Evolutionary conservation across 1,140 invertebrate species (phyloP).

Genomic region (Streblospio benedicti): DNA sequence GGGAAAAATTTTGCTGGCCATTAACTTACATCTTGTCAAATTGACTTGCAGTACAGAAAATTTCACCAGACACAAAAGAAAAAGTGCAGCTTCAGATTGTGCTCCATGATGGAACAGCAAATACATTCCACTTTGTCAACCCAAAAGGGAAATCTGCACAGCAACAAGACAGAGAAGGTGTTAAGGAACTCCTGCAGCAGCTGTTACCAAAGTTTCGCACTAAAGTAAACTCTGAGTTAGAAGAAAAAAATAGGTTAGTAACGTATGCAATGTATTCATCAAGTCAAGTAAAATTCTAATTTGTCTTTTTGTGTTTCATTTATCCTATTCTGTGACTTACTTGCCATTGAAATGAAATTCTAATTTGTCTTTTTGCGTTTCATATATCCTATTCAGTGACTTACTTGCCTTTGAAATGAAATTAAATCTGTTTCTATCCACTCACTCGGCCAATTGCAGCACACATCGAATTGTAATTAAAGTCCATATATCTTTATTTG

Average conservation of each 20-base stretch:
- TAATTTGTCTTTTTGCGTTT: too few species aligned
- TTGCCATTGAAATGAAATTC: too few species aligned
- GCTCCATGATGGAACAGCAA: constrained; percentile 82
- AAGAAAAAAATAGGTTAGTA: constrained; percentile 50
- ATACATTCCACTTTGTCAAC: constrained; percentile 97
- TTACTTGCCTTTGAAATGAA: too few species aligned
- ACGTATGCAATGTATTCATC: background rate
- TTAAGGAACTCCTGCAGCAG: constrained; percentile 85
- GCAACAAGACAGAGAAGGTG: constrained; percentile 79
- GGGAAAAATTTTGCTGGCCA: background rate
- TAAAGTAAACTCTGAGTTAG: constrained; percentile 79
- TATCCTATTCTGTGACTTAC: too few species aligned
- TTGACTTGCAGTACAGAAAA: constrained; percentile 76
- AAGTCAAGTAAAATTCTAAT: background rate
- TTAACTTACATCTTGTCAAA: background rate
- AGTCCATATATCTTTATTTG: too few species aligned
- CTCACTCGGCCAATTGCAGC: too few species aligned
- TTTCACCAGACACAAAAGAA: constrained; percentile 93
- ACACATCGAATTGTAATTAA: too few species aligned
- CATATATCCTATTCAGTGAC: too few species aligned
- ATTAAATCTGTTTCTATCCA: too few species aligned
- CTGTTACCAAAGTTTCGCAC: constrained; percentile 89
- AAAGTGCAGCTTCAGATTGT: constrained; percentile 99
- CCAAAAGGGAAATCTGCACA: constrained; percentile 70
- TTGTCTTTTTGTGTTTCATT: background rate